Evolutionary conservation across 2,888 invertebrate genomes (phyloP).

Genomic region (Chloromyia formosa): DNA sequence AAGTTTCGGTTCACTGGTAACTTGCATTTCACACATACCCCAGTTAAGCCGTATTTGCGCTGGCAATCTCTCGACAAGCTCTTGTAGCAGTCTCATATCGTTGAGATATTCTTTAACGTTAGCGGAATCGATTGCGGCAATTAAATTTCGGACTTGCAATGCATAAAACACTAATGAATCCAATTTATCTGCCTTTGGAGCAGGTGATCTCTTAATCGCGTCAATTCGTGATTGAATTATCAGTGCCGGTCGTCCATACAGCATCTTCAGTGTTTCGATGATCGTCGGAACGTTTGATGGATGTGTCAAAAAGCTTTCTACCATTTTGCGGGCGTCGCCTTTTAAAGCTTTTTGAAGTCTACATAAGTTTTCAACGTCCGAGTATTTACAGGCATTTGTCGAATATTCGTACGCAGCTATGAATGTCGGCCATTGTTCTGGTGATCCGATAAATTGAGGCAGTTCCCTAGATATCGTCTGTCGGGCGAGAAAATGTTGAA

Average conservation of each 20-base stretch:
- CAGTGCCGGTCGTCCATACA: neutral
- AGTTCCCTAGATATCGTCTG: neutral
- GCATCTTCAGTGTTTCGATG: neutral
- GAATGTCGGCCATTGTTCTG: slow-evolving; percentile 7
- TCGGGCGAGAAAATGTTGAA: no score
- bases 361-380: neutral
- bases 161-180: neutral
- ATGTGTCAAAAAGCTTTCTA: neutral
- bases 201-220: no score
- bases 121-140: no score
- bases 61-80: no score
- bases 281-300: neutral
- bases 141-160: no score
- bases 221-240: no score
- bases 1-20: neutral
- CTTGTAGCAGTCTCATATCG: no score
- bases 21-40: neutral
- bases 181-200: neutral
- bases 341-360: no score
- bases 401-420: neutral
- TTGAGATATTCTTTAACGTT: no score
- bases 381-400: neutral
- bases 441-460: neutral
- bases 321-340: no score
- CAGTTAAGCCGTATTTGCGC: neutral